Evolutionary conservation across 1,140 invertebrate species (phyloP), one percentile per base, ranked within the genome.

Genomic region (Drosophila melanogaster): DNA sequence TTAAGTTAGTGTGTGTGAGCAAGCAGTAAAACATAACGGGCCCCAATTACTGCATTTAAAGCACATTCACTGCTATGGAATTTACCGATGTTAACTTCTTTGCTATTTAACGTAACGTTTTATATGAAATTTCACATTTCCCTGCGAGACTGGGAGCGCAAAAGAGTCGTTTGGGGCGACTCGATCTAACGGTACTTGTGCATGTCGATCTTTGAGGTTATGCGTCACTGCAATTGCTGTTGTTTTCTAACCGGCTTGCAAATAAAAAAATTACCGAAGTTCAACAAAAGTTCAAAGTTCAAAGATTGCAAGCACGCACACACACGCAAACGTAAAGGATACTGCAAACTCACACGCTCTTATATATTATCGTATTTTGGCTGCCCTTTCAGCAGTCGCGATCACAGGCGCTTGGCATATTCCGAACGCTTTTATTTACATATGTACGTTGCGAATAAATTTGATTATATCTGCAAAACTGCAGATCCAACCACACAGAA

Each of bases 11-110:
- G 12, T 79, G 60, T 79, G 71, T 66, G 50, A 59, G 64, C 64
- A 73, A 79, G 79, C 79, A 90, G 73, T 80, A 80, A 80, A 89
- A 90, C 77, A 90, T 90, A 89, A 90, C 85, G 85, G 83, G 41
- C 37, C 78, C 62, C 84, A 87, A 86, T 87, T 87, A 87, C 84
- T 69, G 83, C 79, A 85, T 66, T 74, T 55, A 86, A 86, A 77
- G 64, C 71, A 41, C 24, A 41, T 60, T 37, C 49, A 50, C 15
- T 65, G 76, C 44, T 47, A 66, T 66, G 60, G 81, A 83, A 76
- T 84, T 84, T 84, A 65, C 70, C 60, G 47, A 41, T 79, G 71
- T 79, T 74, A 56, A 65, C 50, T 54, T 56, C 33, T 66, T 47
- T 66, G 44, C 44, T 56, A 55, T 75, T 61, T 14, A 4, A 38